A percentile compares a stretch with the other conserved stretches of the same genome.
phyloP scores from a whole-genome alignment of 2,113 vertebrate genomes.

The Brevimyrus niger region DNA sequence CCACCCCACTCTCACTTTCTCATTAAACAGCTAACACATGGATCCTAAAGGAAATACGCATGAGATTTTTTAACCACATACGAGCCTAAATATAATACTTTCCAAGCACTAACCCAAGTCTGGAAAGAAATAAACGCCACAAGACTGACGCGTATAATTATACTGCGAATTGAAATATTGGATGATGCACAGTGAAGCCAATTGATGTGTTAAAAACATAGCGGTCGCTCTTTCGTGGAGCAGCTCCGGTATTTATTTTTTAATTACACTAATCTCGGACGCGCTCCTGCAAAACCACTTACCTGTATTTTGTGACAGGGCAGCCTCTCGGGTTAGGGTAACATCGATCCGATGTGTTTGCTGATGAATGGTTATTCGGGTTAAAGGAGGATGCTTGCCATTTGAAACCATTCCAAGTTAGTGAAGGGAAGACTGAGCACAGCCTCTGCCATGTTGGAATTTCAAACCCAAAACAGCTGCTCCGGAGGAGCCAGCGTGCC shows the following conservation, averaged over 20 bases:
- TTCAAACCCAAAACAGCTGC: slow-evolving; percentile 93
- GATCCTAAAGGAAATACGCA: slow-evolving; percentile 48
- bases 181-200: slow-evolving; percentile 27
- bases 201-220: slow-evolving; percentile 28
- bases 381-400: slow-evolving; percentile 76
- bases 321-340: slow-evolving; percentile 70
- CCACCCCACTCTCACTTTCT: slow-evolving; percentile 55
- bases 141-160: slow-evolving; percentile 52
- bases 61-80: slow-evolving; percentile 41
- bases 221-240: slow-evolving; percentile 42
- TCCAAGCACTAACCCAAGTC: slow-evolving; percentile 54
- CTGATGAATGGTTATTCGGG: slow-evolving; percentile 69
- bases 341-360: slow-evolving; percentile 73
- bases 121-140: slow-evolving; percentile 50
- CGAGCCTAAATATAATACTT: slow-evolving; percentile 68
- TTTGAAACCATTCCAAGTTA: slow-evolving; percentile 89
- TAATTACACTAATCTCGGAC: slow-evolving; percentile 62
- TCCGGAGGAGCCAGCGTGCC: slow-evolving; percentile 76
- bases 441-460: slow-evolving; percentile 98
- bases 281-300: slow-evolving; percentile 55
- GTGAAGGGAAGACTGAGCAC: slow-evolving; percentile 84
- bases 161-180: slow-evolving; percentile 51
- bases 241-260: slow-evolving; percentile 47
- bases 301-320: slow-evolving; percentile 73
- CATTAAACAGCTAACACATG: slow-evolving; percentile 41